phyloP scores from a whole-genome alignment of 2,113 vertebrate species.

The Dasyurus viverrinus region DNA sequence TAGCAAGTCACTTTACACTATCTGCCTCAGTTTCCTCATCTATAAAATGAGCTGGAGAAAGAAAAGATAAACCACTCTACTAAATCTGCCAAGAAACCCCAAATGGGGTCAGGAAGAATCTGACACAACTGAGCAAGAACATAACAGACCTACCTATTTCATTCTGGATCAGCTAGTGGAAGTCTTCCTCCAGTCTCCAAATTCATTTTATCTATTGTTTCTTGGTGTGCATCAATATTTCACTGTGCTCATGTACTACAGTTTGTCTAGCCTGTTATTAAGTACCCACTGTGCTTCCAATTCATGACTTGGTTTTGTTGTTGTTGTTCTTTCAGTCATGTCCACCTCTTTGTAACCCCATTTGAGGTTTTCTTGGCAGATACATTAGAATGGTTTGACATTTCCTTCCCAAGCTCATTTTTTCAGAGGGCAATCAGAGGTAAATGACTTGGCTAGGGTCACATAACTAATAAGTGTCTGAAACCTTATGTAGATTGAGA shows the following conservation, averaged over 20 bases:
- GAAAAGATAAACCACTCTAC: background rate
- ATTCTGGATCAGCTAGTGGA: background rate
- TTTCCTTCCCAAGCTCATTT: too few relatives aligned
- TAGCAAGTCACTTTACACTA: background rate
- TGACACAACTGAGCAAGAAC: background rate
- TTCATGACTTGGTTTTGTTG: background rate
- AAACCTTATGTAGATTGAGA: too few relatives aligned
- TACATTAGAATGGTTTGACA: too few relatives aligned
- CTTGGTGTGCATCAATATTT: background rate
- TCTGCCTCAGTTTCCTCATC: background rate
- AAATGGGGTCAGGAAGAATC: background rate
- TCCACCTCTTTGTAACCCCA: too few relatives aligned
- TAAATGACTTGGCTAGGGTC: too few relatives aligned
- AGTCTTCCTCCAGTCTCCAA: background rate
- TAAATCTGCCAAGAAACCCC: background rate
- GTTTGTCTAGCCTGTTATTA: background rate
- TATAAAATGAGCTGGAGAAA: background rate
- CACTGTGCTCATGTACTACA: background rate
- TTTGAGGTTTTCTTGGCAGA: too few relatives aligned
- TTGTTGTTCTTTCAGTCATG: too few relatives aligned
- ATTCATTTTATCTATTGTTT: background rate
- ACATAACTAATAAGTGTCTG: too few relatives aligned
- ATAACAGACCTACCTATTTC: background rate
- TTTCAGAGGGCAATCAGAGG: too few relatives aligned
- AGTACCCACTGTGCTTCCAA: background rate